Percentiles rank a stretch among this genome's conserved stretches.
These are phyloP conservation scores for Lepidocyrtinus sp. DNA, from an alignment of 2,888 invertebrate species.

Conservation along the genomic window DNA sequence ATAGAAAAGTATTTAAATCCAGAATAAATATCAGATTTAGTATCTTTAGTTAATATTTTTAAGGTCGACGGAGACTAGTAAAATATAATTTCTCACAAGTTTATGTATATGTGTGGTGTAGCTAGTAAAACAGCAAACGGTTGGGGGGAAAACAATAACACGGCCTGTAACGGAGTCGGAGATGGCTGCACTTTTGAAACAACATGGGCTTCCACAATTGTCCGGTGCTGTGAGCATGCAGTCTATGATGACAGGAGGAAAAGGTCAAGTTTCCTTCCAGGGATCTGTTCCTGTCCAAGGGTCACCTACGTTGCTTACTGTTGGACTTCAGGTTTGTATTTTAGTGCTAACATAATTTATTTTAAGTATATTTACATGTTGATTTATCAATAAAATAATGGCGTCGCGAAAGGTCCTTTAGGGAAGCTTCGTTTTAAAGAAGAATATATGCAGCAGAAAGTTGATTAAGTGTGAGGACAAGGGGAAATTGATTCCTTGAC, in stretches of 20 bases:
- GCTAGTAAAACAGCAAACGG: slow-evolving; percentile 68
- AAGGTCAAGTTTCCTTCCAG: slow-evolving; percentile 35
- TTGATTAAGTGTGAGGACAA: slow-evolving; percentile 37
- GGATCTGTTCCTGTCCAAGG: slow-evolving; percentile 39
- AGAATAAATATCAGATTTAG: too few relatives aligned
- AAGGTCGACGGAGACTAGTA: too few relatives aligned
- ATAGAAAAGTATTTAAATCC: too few relatives aligned
- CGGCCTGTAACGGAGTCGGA: slow-evolving; percentile 67
- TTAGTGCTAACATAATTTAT: not conserved
- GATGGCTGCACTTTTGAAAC: slow-evolving; percentile 66
- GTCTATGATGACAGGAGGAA: slow-evolving; percentile 6
- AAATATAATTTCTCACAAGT: not conserved
- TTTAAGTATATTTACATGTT: too few relatives aligned
- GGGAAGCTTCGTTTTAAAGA: too few relatives aligned
- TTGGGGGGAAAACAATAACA: slow-evolving; percentile 68
- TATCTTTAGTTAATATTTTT: too few relatives aligned
- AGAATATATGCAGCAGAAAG: not conserved
- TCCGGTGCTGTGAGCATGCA: slow-evolving; percentile 36
- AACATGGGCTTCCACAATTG: slow-evolving; percentile 59
- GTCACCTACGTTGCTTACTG: slow-evolving; percentile 44
- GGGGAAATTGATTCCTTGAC: too few relatives aligned
- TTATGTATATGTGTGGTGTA: slow-evolving; percentile 42
- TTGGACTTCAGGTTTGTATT: slow-evolving; percentile 61
- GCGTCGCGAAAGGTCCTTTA: too few relatives aligned
- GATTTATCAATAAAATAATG: too few relatives aligned